These are phyloP conservation scores for Biston betularia DNA, from an alignment of 2,888 invertebrate genomes.

Conservation along the genomic window DNA sequence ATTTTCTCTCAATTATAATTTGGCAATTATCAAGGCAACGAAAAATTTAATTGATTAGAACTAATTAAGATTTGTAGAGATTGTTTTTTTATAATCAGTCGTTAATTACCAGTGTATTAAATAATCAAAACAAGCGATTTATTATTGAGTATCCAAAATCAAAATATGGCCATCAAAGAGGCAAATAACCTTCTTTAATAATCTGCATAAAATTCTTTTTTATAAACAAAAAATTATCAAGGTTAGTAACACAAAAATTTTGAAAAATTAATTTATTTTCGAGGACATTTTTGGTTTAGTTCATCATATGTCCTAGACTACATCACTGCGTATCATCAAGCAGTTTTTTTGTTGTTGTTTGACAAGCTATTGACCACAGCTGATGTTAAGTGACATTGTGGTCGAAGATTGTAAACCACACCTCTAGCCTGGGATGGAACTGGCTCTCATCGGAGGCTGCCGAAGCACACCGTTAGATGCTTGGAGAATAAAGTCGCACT, in stretches of 20 bases:
- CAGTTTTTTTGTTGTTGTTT: too few relatives aligned
- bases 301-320: neutral
- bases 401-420: too few relatives aligned
- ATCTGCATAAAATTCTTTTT: conserved; percentile 12
- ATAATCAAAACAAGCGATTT: too few relatives aligned
- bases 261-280: neutral
- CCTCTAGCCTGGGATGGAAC: too few relatives aligned
- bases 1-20: conserved; percentile 8
- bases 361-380: too few relatives aligned
- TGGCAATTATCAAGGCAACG: conserved; percentile 25
- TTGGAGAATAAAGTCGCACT: too few relatives aligned
- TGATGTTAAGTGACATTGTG: too few relatives aligned
- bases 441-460: too few relatives aligned
- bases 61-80: neutral
- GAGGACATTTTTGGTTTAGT: neutral
- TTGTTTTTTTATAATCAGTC: neutral
- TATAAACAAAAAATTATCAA: neutral
- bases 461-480: too few relatives aligned
- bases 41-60: conserved; percentile 8
- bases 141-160: neutral
- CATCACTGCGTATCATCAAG: neutral
- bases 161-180: conserved; percentile 3
- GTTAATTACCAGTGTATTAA: too few relatives aligned
- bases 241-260: neutral
- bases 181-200: neutral